Percentiles rank a stretch among this genome's conserved stretches.
phyloP scores from a whole-genome alignment of 2,113 vertebrate genomes.

The Paratilapia polleni region DNA sequence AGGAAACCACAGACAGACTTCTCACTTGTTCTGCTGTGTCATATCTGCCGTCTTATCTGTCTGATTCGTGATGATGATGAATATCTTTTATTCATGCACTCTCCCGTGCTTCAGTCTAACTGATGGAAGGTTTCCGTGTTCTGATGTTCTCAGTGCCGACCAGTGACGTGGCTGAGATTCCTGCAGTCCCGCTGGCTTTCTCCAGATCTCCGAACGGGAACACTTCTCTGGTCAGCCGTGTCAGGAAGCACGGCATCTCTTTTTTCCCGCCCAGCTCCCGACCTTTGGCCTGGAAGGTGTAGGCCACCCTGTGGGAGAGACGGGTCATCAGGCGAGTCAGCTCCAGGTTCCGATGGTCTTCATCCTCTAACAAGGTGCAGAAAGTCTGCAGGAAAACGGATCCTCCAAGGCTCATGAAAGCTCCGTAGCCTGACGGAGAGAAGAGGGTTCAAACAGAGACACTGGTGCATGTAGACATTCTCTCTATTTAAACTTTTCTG shows the following conservation, averaged over 20 bases:
- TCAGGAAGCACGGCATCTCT: constrained; percentile 83
- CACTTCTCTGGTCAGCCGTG: constrained; percentile 73
- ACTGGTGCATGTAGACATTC: no score
- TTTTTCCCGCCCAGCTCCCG: constrained; percentile 63
- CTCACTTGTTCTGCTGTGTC: no score
- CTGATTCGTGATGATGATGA: not conserved
- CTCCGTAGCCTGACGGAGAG: constrained; percentile 76
- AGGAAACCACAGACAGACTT: no score
- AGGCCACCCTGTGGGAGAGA: constrained; percentile 77
- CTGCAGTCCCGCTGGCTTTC: not conserved
- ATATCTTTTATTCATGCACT: not conserved
- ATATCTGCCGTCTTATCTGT: not conserved
- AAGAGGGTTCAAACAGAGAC: not conserved
- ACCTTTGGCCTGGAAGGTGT: constrained; percentile 74
- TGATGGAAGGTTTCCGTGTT: constrained; percentile 56
- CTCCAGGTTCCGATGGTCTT: constrained; percentile 72
- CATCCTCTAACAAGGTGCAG: constrained; percentile 72
- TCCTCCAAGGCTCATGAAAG: constrained; percentile 71
- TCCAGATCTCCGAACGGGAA: constrained; percentile 70
- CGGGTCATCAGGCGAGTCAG: constrained; percentile 80
- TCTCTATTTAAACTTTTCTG: no score
- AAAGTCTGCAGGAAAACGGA: constrained; percentile 82
- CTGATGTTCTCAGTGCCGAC: not conserved
- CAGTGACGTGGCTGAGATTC: constrained; percentile 37
- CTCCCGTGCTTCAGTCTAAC: constrained; percentile 7